Percentiles rank a stretch among this genome's conserved stretches.
phyloP scores from a whole-genome alignment of 2,797 vertebrate species.

The Falco naumanni region DNA sequence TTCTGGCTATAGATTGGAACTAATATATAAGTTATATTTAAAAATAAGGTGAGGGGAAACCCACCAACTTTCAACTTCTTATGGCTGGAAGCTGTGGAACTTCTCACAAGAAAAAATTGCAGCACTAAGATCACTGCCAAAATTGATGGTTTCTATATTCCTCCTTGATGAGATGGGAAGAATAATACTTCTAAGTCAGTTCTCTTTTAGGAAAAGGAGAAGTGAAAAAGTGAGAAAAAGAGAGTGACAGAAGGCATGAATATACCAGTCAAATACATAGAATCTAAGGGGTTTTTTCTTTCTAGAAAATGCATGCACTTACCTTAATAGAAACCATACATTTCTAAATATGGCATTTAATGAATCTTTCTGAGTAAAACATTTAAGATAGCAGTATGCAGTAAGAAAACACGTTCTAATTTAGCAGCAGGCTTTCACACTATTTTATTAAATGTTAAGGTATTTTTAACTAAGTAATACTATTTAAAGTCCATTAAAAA shows the following conservation, averaged over 20 bases:
- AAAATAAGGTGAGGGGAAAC: not conserved
- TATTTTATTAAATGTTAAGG: not conserved
- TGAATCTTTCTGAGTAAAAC: not conserved
- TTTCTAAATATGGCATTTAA: not conserved
- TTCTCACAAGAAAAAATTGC: not conserved
- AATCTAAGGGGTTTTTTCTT: not conserved
- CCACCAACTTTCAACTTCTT: not conserved
- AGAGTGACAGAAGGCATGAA: not conserved
- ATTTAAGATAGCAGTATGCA: not conserved
- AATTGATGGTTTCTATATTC: not conserved
- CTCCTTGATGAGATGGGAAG: not conserved
- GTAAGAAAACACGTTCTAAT: not conserved
- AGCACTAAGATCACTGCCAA: not conserved
- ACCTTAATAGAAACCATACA: not conserved
- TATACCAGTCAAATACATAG: not conserved
- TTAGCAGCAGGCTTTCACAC: not conserved
- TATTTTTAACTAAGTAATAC: not conserved
- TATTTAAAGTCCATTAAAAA: not conserved
- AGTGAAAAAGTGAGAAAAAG: not conserved
- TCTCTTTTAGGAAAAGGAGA: not conserved
- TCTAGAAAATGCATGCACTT: not conserved
- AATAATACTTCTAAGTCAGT: not conserved
- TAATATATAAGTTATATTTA: not conserved
- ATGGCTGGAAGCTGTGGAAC: not conserved
- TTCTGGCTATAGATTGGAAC: not conserved